Evolutionary conservation across 1,140 invertebrate species (phyloP).

Genomic region (Drosophila sulfurigaster): DNA sequence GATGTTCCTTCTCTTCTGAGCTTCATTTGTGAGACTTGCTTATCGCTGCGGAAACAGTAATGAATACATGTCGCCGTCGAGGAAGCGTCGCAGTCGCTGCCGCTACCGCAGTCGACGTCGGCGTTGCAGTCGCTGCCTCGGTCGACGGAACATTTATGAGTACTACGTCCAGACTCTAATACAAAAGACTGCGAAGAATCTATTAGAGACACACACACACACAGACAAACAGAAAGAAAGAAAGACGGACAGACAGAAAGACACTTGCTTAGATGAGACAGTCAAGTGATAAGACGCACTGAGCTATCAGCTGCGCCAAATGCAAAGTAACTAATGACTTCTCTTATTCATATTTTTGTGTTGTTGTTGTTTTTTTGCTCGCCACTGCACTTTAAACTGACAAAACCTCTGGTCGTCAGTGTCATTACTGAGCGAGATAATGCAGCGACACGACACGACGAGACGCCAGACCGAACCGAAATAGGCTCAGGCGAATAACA

Average conservation of each 20-base stretch:
- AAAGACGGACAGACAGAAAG: neutral
- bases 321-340: constrained; percentile 74
- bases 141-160: constrained; percentile 31
- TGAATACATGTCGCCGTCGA: constrained; percentile 76
- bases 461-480: constrained; percentile 58
- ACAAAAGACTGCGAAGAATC: constrained; percentile 69
- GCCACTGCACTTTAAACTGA: constrained; percentile 66
- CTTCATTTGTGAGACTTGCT: constrained; percentile 54
- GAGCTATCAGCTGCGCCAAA: constrained; percentile 74
- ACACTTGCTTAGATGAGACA: constrained; percentile 6
- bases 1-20: constrained; percentile 54
- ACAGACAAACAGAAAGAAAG: constrained; percentile 1
- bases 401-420: constrained; percentile 57
- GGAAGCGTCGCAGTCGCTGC: constrained; percentile 43
- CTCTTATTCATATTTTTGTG: constrained; percentile 12
- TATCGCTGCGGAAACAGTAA: constrained; percentile 81
- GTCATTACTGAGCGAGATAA: constrained; percentile 76
- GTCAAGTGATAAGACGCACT: constrained; percentile 40
- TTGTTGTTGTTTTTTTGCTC: constrained; percentile 38
- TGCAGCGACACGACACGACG: constrained; percentile 3
- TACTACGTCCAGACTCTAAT: constrained; percentile 38
- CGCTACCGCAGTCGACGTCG: neutral
- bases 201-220: constrained; percentile 49
- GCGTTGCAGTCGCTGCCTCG: neutral
- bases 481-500: constrained; percentile 54